Evolutionary conservation across 2,888 invertebrate species (phyloP).

Genomic region (Leucoma salicis): DNA sequence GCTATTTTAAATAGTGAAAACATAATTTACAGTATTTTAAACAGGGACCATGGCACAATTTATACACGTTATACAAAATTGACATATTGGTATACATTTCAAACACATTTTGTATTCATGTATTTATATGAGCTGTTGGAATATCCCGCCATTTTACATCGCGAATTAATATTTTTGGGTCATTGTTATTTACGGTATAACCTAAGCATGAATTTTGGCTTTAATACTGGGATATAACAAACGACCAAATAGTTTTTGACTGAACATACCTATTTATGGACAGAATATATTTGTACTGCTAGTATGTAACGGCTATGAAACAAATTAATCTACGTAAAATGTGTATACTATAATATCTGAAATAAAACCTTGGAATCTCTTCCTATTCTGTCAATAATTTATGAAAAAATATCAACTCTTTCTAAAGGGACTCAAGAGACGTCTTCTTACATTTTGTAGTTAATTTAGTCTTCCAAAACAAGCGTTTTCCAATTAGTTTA

Average conservation of each 20-base stretch:
- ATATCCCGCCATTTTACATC: not conserved
- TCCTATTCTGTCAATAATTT: not conserved
- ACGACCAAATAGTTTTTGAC: not conserved
- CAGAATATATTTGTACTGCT: conserved; percentile 1
- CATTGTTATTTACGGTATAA: not conserved
- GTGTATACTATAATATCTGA: not conserved
- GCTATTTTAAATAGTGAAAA: conserved; percentile 5
- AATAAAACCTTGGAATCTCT: not conserved
- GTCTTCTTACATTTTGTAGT: conserved; percentile 19
- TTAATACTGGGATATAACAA: not conserved
- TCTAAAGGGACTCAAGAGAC: not conserved
- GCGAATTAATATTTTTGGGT: not conserved
- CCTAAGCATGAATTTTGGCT: not conserved
- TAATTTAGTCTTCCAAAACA: conserved; percentile 36
- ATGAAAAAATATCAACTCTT: no score
- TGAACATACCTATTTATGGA: not conserved
- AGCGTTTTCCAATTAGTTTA: conserved; percentile 10
- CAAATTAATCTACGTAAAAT: not conserved
- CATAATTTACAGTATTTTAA: conserved; percentile 40
- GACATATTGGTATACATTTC: conserved; percentile 26
- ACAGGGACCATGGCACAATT: conserved; percentile 43
- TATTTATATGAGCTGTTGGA: conserved; percentile 13
- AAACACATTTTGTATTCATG: conserved; percentile 21
- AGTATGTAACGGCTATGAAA: conserved; percentile 1
- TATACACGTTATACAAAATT: conserved; percentile 32